Evolutionary conservation across 2,888 invertebrate genomes (phyloP).

Genomic region (Hirtodrosophila cameraria): DNA sequence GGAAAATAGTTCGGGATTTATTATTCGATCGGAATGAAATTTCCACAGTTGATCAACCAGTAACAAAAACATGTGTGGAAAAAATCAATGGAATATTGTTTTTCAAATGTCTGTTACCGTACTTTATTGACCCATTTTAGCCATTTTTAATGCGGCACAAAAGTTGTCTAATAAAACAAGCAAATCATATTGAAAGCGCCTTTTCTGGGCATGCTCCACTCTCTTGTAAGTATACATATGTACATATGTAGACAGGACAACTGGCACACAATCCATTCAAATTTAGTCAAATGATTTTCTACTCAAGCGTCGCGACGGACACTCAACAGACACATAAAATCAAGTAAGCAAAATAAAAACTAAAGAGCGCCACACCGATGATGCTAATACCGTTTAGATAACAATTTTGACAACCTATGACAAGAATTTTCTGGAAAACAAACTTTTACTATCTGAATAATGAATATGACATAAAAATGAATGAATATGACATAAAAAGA

Average conservation of each 20-base stretch:
- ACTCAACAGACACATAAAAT: slow-evolving; percentile 38
- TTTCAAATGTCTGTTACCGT: too few species aligned
- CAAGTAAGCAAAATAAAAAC: neutral
- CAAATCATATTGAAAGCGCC: neutral
- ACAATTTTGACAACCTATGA: neutral
- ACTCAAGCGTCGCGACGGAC: slow-evolving; percentile 37
- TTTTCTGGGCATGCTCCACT: neutral
- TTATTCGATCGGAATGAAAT: too few species aligned
- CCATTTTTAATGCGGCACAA: too few species aligned
- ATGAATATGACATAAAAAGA: too few species aligned
- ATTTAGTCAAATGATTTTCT: slow-evolving; percentile 45
- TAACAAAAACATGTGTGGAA: too few species aligned
- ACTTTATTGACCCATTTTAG: too few species aligned
- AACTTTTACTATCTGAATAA: too few species aligned
- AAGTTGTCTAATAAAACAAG: neutral
- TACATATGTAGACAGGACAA: slow-evolving; percentile 1
- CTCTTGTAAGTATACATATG: neutral
- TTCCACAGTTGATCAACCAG: too few species aligned
- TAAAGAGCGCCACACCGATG: neutral
- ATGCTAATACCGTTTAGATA: neutral
- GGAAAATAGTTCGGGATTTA: too few species aligned
- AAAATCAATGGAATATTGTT: too few species aligned
- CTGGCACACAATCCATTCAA: slow-evolving; percentile 9
- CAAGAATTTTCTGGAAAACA: too few species aligned
- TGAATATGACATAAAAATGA: too few species aligned